Evolutionary conservation across 2,888 invertebrate species (phyloP).

Genomic region (Tineola bisselliella): DNA sequence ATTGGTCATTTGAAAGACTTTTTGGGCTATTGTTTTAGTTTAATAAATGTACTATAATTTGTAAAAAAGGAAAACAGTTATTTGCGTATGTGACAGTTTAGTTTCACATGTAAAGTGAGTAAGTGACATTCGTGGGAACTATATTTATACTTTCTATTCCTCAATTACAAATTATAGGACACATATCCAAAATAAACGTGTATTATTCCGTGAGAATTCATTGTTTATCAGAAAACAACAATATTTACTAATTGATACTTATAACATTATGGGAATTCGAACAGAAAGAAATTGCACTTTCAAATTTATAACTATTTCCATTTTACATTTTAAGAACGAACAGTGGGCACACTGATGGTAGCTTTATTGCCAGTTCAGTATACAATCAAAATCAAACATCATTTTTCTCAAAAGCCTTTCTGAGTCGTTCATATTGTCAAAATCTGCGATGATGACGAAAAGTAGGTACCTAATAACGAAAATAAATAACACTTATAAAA

Average conservation of each 20-base stretch:
- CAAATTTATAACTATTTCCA: conserved; percentile 7
- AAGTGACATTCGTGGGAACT: conserved; percentile 37
- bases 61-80: neutral
- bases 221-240: conserved; percentile 34
- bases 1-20: too few relatives aligned
- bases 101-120: neutral
- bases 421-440: too few relatives aligned
- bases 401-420: too few relatives aligned
- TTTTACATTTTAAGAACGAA: too few relatives aligned
- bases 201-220: conserved; percentile 56
- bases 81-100: neutral
- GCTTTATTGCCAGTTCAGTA: too few relatives aligned
- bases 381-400: too few relatives aligned
- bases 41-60: too few relatives aligned
- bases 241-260: conserved; percentile 8
- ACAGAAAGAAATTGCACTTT: neutral
- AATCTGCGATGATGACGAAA: too few relatives aligned
- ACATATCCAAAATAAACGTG: conserved; percentile 50
- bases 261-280: neutral
- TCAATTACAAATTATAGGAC: conserved; percentile 48
- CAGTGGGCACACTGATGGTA: too few relatives aligned
- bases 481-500: too few relatives aligned
- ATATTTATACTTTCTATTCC: conserved; percentile 32
- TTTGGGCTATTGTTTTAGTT: too few relatives aligned
- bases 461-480: too few relatives aligned